Percentiles rank a stretch among this genome's conserved stretches.
Evolutionary conservation across 2,888 invertebrate species (phyloP).

Genomic region (Sinohyriopsis cumingii): DNA sequence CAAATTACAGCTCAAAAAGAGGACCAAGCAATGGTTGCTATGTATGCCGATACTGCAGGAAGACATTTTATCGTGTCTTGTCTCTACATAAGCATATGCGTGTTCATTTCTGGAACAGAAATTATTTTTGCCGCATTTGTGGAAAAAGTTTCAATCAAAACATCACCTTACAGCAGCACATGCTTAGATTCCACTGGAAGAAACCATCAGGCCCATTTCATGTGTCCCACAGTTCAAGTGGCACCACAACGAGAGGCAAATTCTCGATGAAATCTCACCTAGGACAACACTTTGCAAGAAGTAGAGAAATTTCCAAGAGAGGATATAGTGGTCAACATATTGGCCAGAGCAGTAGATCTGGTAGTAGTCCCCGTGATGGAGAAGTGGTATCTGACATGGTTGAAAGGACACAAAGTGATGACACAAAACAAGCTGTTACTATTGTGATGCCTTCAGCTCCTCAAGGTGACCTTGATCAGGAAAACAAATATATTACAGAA

Average conservation of each 20-base stretch:
- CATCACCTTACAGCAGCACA: slow-evolving; percentile 69
- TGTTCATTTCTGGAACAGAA: slow-evolving; percentile 29
- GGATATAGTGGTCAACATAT: not conserved
- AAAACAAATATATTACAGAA: slow-evolving; percentile 28
- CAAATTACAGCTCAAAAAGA: too few relatives aligned
- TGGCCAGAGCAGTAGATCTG: not conserved
- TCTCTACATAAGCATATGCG: slow-evolving; percentile 26
- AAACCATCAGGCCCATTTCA: slow-evolving; percentile 2
- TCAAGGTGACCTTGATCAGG: slow-evolving; percentile 2
- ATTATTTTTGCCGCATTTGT: slow-evolving; percentile 50
- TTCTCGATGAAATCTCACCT: not conserved
- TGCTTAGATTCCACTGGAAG: slow-evolving; percentile 40
- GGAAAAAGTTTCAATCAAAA: slow-evolving; percentile 70
- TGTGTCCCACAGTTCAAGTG: slow-evolving; percentile 3
- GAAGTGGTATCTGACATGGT: not conserved
- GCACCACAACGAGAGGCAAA: not conserved
- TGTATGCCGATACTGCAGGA: slow-evolving; percentile 29
- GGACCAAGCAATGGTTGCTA: slow-evolving; percentile 8
- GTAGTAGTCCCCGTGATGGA: not conserved
- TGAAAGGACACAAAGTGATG: not conserved
- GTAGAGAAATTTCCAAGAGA: too few relatives aligned
- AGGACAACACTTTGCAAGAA: too few relatives aligned
- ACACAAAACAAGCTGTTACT: slow-evolving; percentile 16
- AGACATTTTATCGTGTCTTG: slow-evolving; percentile 21
- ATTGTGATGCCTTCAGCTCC: slow-evolving; percentile 63